Percentiles rank a stretch among this genome's conserved stretches.
These are phyloP conservation scores for Melanostigma gelatinosum DNA, from an alignment of 2,113 vertebrate genomes.

Conservation along the genomic window DNA sequence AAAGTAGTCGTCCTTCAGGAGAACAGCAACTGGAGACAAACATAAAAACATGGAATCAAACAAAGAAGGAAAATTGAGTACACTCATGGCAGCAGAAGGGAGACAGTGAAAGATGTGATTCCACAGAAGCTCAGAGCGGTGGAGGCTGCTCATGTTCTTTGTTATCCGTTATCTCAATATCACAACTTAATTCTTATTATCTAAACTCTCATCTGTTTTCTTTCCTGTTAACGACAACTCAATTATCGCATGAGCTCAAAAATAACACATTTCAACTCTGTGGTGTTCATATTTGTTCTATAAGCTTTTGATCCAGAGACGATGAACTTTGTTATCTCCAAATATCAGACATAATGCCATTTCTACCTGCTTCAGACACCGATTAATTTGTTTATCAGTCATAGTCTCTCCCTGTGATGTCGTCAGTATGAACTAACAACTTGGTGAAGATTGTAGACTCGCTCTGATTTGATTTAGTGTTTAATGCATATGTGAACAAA, in stretches of 20 bases:
- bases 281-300: neutral
- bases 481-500: constrained; percentile 2
- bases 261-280: neutral
- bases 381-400: neutral
- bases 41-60: constrained; percentile 15
- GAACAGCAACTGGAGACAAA: constrained; percentile 89
- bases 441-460: neutral
- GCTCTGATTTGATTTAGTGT: constrained; percentile 11
- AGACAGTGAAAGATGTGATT: constrained; percentile 25
- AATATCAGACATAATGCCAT: neutral
- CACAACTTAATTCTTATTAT: constrained; percentile 35
- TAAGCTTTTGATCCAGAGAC: neutral
- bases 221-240: constrained; percentile 3
- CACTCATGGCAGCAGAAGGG: constrained; percentile 5
- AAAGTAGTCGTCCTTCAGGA: constrained; percentile 97
- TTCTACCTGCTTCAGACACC: neutral
- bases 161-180: constrained; percentile 22
- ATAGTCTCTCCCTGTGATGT: neutral
- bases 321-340: constrained; percentile 14
- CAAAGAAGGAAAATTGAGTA: constrained; percentile 10
- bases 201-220: neutral
- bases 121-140: constrained; percentile 6
- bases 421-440: neutral
- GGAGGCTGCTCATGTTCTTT: neutral
- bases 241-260: constrained; percentile 18